phyloP scores from a whole-genome alignment of 2,888 invertebrate genomes.

The Pachydiplax longipennis region DNA sequence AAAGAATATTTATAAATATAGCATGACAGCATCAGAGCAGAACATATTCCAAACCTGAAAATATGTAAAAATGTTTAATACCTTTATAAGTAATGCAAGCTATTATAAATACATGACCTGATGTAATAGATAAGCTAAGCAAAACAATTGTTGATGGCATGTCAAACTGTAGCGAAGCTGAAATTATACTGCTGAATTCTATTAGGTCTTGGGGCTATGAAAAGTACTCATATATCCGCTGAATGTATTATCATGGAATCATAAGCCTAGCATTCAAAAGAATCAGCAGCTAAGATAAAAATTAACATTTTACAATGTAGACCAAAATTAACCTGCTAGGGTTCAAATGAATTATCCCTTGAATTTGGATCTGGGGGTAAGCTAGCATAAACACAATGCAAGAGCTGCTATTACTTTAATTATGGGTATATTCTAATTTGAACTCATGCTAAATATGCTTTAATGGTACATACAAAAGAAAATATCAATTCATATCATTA shows the following conservation, averaged over 20 bases:
- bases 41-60: too few relatives aligned
- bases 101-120: background rate
- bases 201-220: background rate
- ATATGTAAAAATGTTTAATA: background rate
- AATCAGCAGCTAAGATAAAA: background rate
- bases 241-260: background rate
- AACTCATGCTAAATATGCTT: slow-evolving; percentile 29
- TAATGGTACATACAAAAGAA: slow-evolving; percentile 11
- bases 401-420: slow-evolving; percentile 20
- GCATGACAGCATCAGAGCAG: too few relatives aligned
- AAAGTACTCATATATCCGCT: background rate
- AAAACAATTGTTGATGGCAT: background rate
- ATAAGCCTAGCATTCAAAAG: background rate
- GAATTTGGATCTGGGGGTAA: background rate
- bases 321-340: background rate
- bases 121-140: background rate
- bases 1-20: too few relatives aligned
- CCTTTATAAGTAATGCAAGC: background rate
- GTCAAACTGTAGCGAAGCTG: background rate
- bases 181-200: background rate
- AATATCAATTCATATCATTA: slow-evolving; percentile 16
- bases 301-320: background rate
- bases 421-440: slow-evolving; percentile 7
- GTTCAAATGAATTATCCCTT: background rate
- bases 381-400: slow-evolving; percentile 33